phyloP scores from a whole-genome alignment of 1,140 invertebrate species.

The Elysia chlorotica region DNA sequence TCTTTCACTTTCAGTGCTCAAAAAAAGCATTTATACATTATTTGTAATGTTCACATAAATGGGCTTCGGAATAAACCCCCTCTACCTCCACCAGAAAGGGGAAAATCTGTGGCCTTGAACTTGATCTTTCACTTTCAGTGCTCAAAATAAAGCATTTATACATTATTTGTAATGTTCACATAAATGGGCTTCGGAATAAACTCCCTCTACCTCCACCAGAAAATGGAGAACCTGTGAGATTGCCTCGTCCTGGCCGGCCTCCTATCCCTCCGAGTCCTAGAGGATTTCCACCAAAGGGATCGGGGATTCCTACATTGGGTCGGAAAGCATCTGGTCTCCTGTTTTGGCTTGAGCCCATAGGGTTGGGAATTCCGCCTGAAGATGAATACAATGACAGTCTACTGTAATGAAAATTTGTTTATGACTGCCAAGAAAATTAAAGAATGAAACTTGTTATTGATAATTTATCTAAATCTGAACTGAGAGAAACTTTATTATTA shows the following conservation, averaged over 20 bases:
- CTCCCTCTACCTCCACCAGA: no score
- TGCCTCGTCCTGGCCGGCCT: neutral
- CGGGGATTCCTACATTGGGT: neutral
- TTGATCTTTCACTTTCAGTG: neutral
- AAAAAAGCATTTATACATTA: neutral
- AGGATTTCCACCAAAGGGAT: neutral
- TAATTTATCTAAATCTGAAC: no score
- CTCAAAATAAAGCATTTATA: neutral
- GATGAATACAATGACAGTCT: no score
- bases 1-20: no score
- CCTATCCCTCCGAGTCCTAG: neutral
- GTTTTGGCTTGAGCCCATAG: no score
- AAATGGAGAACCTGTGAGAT: conserved; percentile 19
- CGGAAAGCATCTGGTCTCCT: neutral
- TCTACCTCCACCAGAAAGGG: no score
- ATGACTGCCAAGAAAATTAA: no score
- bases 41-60: neutral
- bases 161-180: neutral
- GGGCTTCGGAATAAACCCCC: no score
- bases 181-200: neutral
- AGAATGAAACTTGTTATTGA: no score
- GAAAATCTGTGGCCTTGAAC: neutral
- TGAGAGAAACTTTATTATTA: no score
- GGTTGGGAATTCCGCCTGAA: conserved; percentile 12
- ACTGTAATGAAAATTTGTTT: no score